Evolutionary conservation across 1,140 invertebrate species (phyloP).

Genomic region (Battus philenor): DNA sequence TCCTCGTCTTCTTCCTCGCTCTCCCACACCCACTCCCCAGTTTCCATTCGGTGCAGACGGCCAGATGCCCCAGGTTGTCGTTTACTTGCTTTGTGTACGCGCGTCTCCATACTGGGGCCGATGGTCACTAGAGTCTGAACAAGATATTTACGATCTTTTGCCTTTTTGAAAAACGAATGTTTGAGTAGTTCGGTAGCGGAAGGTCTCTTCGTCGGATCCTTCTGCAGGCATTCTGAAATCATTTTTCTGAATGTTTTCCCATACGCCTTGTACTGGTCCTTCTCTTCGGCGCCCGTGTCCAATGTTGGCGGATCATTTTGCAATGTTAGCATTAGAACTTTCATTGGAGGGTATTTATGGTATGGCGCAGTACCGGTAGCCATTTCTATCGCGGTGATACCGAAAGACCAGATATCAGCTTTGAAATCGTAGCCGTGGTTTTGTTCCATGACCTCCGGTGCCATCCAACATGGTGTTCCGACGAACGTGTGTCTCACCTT

Average conservation of each 20-base stretch:
- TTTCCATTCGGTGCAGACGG: slow-evolving; percentile 93
- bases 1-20: slow-evolving; percentile 81
- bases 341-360: slow-evolving; percentile 99
- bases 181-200: slow-evolving; percentile 98
- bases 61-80: slow-evolving; percentile 94
- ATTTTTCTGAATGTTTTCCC: slow-evolving; percentile 98
- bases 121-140: slow-evolving; percentile 92
- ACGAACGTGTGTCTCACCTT: slow-evolving; percentile 98
- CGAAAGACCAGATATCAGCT: slow-evolving; percentile 99
- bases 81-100: slow-evolving; percentile 91
- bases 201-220: slow-evolving; percentile 95
- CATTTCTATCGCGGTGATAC: slow-evolving; percentile 99
- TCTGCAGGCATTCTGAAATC: slow-evolving; percentile 97
- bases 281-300: slow-evolving; percentile 92
- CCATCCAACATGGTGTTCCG: slow-evolving; percentile 99
- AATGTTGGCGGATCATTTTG: slow-evolving; percentile 99
- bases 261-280: slow-evolving; percentile 99
- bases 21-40: slow-evolving; percentile 99
- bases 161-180: slow-evolving; percentile 99
- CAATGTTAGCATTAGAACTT: slow-evolving; percentile 98
- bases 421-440: slow-evolving; percentile 99
- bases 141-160: slow-evolving; percentile 97
- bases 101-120: slow-evolving; percentile 90
- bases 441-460: slow-evolving; percentile 99
- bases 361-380: slow-evolving; percentile 99